A percentile compares a stretch with the other conserved stretches of the same genome.
phyloP scores from a whole-genome alignment of 2,797 vertebrate genomes.

The Gambelia wislizenii region DNA sequence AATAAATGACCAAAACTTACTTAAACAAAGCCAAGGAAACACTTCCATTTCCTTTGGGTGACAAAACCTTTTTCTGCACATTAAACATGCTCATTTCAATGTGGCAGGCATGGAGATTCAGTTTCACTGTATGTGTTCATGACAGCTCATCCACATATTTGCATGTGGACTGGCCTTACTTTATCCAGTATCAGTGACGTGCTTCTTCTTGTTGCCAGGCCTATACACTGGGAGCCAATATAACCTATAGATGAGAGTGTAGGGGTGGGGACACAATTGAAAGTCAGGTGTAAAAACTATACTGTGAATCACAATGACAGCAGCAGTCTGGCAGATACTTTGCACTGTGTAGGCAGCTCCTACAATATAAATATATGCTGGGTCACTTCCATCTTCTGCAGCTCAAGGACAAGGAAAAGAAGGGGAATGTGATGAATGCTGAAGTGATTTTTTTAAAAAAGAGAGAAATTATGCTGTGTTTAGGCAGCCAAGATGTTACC shows the following conservation, averaged over 20 bases:
- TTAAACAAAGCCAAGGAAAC: background rate
- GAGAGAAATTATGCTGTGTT: background rate
- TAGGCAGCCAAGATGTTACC: constrained; percentile 14
- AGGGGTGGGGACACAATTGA: constrained; percentile 12
- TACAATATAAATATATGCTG: constrained; percentile 42
- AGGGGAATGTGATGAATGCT: background rate
- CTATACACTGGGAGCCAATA: background rate
- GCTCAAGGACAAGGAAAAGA: constrained; percentile 22
- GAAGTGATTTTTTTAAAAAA: constrained; percentile 22
- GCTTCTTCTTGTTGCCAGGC: background rate
- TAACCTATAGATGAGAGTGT: background rate
- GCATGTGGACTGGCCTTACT: background rate
- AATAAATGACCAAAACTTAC: background rate
- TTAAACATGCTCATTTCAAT: background rate
- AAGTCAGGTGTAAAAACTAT: constrained; percentile 69
- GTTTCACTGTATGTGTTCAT: background rate
- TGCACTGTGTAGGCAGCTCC: constrained; percentile 58
- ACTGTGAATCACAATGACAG: constrained; percentile 46
- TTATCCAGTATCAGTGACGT: background rate
- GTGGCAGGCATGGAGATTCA: background rate
- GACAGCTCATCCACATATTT: background rate
- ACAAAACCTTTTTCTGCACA: background rate
- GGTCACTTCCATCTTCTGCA: constrained; percentile 41
- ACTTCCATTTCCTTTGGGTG: background rate
- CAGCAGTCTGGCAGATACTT: constrained; percentile 42